phyloP scores from a whole-genome alignment of 2,888 invertebrate genomes.

The Philhelius pedissequus region DNA sequence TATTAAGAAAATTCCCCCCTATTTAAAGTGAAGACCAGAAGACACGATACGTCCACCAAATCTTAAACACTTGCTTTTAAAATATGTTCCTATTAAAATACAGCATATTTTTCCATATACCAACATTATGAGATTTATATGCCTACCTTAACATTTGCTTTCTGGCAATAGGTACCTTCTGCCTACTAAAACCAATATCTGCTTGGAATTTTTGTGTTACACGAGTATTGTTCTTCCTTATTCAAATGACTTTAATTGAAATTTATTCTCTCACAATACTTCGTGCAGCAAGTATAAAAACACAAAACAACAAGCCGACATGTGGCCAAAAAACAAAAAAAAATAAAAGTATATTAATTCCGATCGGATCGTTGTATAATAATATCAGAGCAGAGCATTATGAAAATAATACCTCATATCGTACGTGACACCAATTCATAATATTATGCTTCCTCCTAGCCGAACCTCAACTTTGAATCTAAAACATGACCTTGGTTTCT shows the following conservation, averaged over 20 bases:
- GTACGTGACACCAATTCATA: conserved; percentile 59
- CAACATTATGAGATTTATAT: too few relatives aligned
- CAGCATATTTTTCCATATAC: too few relatives aligned
- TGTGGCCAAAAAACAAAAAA: conserved; percentile 33
- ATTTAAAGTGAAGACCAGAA: too few relatives aligned
- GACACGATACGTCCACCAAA: too few relatives aligned
- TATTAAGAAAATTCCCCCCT: too few relatives aligned
- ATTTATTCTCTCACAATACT: conserved; percentile 29
- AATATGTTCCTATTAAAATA: too few relatives aligned
- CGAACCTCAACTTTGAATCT: not conserved
- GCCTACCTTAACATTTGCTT: too few relatives aligned
- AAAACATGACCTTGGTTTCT: not conserved
- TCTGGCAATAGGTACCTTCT: too few relatives aligned
- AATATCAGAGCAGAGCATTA: conserved; percentile 54
- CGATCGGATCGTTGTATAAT: conserved; percentile 49
- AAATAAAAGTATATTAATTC: conserved; percentile 38
- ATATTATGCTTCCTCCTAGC: conserved; percentile 21
- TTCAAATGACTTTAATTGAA: conserved; percentile 60
- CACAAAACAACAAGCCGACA: conserved; percentile 11
- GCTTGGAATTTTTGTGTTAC: too few relatives aligned
- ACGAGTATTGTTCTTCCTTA: conserved; percentile 51
- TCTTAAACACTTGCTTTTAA: too few relatives aligned
- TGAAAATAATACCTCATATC: conserved; percentile 55
- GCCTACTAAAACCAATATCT: too few relatives aligned
- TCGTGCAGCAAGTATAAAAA: not conserved